Evolutionary conservation across 2,113 vertebrate species (phyloP).

Genomic region (Cariama cristata): DNA sequence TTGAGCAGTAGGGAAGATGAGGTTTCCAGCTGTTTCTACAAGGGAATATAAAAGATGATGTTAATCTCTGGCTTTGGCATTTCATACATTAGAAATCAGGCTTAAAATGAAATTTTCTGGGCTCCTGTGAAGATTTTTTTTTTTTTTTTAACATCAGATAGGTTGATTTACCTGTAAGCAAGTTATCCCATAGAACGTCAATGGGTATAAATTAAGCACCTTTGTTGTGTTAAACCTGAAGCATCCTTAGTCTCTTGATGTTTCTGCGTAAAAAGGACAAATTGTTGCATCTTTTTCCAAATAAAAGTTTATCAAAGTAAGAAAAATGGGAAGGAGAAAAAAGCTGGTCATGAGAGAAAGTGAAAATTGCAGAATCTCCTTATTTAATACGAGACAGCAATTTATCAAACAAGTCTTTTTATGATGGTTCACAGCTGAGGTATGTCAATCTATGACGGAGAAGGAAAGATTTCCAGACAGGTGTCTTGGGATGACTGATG

Average conservation of each 20-base stretch:
- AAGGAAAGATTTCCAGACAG: neutral
- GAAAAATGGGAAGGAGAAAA: neutral
- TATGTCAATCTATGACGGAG: neutral
- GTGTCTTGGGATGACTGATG: neutral
- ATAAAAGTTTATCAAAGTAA: neutral
- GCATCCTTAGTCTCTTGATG: neutral
- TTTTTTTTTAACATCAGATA: neutral
- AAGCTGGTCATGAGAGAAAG: neutral
- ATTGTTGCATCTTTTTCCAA: neutral
- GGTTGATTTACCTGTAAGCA: neutral
- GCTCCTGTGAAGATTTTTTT: neutral
- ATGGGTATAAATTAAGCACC: neutral
- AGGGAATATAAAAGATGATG: neutral
- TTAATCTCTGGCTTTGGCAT: neutral
- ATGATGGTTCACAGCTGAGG: neutral
- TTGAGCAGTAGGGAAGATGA: conserved; percentile 17
- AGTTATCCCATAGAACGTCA: neutral
- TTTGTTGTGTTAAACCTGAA: neutral
- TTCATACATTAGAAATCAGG: neutral
- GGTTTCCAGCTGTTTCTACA: conserved; percentile 32
- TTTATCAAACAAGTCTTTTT: neutral
- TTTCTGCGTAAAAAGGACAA: neutral
- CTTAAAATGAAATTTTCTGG: neutral
- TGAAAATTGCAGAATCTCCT: neutral
- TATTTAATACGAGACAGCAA: neutral